Evolutionary conservation across 2,113 vertebrate species (phyloP).

Genomic region (Rostratula benghalensis): DNA sequence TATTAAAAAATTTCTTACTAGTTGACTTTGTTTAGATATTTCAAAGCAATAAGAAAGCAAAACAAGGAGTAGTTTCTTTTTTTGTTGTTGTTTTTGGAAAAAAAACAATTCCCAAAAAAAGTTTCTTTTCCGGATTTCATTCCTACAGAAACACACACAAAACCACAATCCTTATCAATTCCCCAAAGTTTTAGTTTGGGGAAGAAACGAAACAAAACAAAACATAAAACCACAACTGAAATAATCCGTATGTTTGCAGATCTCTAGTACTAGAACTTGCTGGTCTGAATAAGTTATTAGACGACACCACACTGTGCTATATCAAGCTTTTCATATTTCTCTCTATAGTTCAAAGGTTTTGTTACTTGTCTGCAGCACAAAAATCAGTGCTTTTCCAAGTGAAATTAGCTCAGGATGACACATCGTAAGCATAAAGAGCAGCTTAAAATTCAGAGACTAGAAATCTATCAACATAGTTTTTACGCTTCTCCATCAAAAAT

Average conservation of each 20-base stretch:
- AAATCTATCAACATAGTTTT: neutral
- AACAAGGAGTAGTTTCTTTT: neutral
- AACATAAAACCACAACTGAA: neutral
- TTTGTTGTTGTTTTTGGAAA: neutral
- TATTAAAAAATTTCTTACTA: neutral
- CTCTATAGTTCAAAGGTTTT: neutral
- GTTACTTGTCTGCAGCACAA: neutral
- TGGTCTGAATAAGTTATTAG: neutral
- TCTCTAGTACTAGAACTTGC: neutral
- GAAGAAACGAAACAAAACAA: neutral
- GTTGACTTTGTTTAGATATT: neutral
- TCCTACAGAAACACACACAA: neutral
- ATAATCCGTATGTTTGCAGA: neutral
- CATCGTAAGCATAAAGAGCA: neutral
- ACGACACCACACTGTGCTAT: neutral
- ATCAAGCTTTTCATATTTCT: neutral
- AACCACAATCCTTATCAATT: neutral
- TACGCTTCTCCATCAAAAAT: neutral
- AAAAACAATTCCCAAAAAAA: rapidly evolving
- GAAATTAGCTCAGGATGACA: neutral
- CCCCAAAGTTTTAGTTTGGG: neutral
- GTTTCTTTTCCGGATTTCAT: neutral
- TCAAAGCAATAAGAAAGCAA: neutral
- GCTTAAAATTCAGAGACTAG: neutral
- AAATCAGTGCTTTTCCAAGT: neutral